A percentile compares a stretch with the other conserved stretches of the same genome.
Conservation (phyloP, 2,888 invertebrate species). For the Sabatieria punctata region DNA sequence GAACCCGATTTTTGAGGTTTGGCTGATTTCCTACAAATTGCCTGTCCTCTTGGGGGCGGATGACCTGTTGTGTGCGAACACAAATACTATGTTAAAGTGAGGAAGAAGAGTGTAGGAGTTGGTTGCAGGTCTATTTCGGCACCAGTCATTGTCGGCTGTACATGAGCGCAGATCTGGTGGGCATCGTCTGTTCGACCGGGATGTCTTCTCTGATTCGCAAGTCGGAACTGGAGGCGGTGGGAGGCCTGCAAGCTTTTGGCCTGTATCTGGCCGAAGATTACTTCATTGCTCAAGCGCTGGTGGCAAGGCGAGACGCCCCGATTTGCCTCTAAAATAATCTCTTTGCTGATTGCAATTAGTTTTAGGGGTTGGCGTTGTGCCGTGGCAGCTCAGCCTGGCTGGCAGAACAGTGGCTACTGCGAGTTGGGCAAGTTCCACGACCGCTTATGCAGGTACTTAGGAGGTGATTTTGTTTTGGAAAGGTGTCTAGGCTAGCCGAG, state of each 20-base stretch:
- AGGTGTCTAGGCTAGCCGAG: not conserved
- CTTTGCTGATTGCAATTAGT: not conserved
- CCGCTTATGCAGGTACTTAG: slow-evolving; percentile 41
- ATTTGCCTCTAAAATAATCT: not conserved
- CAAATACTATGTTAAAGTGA: no score
- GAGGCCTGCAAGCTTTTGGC: slow-evolving; percentile 74
- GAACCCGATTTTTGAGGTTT: no score
- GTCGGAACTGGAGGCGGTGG: slow-evolving; percentile 68
- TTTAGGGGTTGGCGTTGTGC: slow-evolving; percentile 67
- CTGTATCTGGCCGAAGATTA: slow-evolving; percentile 94
- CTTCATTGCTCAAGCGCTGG: slow-evolving; percentile 78
- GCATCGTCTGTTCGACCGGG: slow-evolving; percentile 91
- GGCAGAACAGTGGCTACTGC: slow-evolving; percentile 81
- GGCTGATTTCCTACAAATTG: no score
- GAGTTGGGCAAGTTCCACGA: slow-evolving; percentile 69
- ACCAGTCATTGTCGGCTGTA: slow-evolving; percentile 91
- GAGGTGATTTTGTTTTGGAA: not conserved
- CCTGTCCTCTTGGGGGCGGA: no score
- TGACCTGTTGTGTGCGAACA: no score
- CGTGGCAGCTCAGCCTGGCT: slow-evolving; percentile 77
- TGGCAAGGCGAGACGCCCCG: slow-evolving; percentile 39
- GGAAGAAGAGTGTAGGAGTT: no score
- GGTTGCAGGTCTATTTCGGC: slow-evolving; percentile 75
- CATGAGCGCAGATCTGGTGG: slow-evolving; percentile 69
- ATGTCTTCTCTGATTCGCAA: slow-evolving; percentile 90